Evolutionary conservation across 2,113 vertebrate genomes (phyloP).

Genomic region (Carollia perspicillata): DNA sequence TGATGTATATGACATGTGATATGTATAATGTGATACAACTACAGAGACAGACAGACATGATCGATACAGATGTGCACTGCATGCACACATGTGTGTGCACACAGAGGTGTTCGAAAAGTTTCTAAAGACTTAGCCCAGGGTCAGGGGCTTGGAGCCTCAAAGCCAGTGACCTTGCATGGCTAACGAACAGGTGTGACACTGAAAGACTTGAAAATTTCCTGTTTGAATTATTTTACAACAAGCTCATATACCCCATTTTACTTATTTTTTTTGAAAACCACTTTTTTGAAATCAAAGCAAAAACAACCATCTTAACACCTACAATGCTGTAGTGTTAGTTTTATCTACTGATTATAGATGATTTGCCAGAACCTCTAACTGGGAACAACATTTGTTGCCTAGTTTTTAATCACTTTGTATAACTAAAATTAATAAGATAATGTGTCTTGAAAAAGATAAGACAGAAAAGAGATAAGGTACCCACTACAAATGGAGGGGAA

Average conservation of each 20-base stretch:
- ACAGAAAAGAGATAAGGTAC: background rate
- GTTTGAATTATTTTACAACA: background rate
- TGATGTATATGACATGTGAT: background rate
- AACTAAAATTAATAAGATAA: background rate
- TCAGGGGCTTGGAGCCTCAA: background rate
- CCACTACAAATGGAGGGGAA: background rate
- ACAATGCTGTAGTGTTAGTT: background rate
- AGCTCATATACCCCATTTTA: background rate
- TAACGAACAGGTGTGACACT: background rate
- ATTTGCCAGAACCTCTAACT: background rate
- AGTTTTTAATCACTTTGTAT: background rate
- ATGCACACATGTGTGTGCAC: fast-evolving
- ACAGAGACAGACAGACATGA: background rate
- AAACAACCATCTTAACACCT: background rate
- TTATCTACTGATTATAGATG: background rate
- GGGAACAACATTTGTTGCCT: background rate
- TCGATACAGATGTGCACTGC: background rate
- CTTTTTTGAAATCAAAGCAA: background rate
- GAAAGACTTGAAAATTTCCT: background rate
- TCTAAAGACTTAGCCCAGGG: background rate
- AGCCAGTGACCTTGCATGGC: background rate
- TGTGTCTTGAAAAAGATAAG: background rate
- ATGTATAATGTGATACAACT: background rate
- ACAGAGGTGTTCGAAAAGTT: background rate
- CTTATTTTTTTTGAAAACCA: background rate